Percentiles rank a stretch among this genome's conserved stretches.
Conservation (phyloP, 2,888 invertebrate genomes). For the Caenorhabditis angaria region DNA sequence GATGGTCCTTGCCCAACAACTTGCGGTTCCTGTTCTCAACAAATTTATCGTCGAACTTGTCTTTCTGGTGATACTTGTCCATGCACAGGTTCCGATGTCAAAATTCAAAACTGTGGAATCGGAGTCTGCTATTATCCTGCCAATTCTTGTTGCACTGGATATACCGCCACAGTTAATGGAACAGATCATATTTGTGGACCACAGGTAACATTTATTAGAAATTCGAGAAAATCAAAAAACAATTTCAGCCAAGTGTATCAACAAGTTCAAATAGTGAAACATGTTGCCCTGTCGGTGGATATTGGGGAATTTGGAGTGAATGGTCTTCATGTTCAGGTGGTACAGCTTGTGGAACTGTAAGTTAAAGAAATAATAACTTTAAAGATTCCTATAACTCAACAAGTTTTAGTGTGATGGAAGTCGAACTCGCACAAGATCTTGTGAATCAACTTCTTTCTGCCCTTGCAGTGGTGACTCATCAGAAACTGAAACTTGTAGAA, state of each 20-base stretch:
- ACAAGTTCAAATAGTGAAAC: slow-evolving; percentile 14
- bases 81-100: slow-evolving; percentile 38
- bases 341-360: slow-evolving; percentile 36
- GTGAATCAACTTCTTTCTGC: slow-evolving; percentile 31
- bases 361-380: not conserved
- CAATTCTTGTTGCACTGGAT: slow-evolving; percentile 33
- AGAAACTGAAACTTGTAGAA: slow-evolving; percentile 28
- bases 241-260: slow-evolving; percentile 26
- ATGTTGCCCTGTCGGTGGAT: slow-evolving; percentile 40
- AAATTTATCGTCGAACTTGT: slow-evolving; percentile 23
- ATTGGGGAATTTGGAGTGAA: slow-evolving; percentile 47
- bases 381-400: no score
- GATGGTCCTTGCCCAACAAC: slow-evolving; percentile 26
- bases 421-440: slow-evolving; percentile 22
- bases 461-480: slow-evolving; percentile 26
- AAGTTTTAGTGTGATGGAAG: slow-evolving; percentile 35
- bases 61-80: slow-evolving; percentile 21
- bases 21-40: slow-evolving; percentile 41
- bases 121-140: slow-evolving; percentile 42
- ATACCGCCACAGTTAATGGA: slow-evolving; percentile 21
- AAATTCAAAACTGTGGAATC: slow-evolving; percentile 31
- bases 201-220: slow-evolving; percentile 16
- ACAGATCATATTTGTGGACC: slow-evolving; percentile 39
- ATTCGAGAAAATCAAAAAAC: not conserved
- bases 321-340: slow-evolving; percentile 42